Evolutionary conservation across 2,113 vertebrate genomes (phyloP).

Genomic region (Girardinichthys multiradiatus): DNA sequence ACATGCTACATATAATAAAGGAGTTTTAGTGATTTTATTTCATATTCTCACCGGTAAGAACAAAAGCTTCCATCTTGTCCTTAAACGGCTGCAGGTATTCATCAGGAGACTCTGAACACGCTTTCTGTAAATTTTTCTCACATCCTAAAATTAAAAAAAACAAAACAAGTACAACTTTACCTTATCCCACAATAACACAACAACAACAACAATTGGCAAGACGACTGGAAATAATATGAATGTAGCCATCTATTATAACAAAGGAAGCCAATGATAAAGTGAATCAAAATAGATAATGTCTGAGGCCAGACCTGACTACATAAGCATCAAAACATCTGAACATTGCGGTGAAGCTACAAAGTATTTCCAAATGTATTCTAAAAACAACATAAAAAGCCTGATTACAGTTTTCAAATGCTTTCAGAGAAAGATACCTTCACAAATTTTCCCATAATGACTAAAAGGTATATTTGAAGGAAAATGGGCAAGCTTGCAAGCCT

Average conservation of each 20-base stretch:
- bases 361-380: neutral
- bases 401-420: neutral
- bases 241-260: too few relatives aligned
- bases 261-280: neutral
- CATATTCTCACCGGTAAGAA: conserved; percentile 84
- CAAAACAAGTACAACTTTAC: neutral
- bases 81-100: conserved; percentile 93
- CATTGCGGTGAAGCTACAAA: neutral
- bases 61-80: conserved; percentile 89
- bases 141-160: conserved; percentile 75
- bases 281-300: neutral
- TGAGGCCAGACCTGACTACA: too few relatives aligned
- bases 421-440: too few relatives aligned
- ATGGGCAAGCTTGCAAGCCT: too few relatives aligned
- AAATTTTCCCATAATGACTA: too few relatives aligned
- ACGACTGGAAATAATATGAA: too few relatives aligned
- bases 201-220: too few relatives aligned
- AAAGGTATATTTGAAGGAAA: too few relatives aligned
- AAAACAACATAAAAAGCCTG: neutral
- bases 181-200: too few relatives aligned
- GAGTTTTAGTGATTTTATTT: neutral
- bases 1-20: neutral
- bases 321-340: neutral
- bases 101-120: conserved; percentile 87
- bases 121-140: conserved; percentile 86